These are phyloP conservation scores for Cancer borealis DNA, from an alignment of 2,888 invertebrate genomes.

Conservation along the genomic window DNA sequence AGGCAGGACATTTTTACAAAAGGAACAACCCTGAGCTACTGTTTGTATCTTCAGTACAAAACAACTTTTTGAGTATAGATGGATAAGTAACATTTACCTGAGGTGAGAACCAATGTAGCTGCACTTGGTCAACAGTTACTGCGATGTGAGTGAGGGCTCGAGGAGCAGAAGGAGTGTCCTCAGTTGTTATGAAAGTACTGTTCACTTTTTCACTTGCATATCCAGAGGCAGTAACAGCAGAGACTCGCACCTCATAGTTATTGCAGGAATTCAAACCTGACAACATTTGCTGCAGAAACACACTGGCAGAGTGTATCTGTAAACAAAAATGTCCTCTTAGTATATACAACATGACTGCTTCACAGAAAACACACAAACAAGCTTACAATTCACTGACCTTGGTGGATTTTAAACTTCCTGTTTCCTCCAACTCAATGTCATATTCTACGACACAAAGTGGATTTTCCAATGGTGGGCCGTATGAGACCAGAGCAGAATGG, in stretches of 20 bases:
- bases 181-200: conserved; percentile 51
- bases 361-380: not conserved
- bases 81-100: conserved; percentile 24
- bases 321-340: not conserved
- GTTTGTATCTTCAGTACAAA: not conserved
- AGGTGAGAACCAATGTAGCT: conserved; percentile 57
- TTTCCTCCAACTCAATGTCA: not conserved
- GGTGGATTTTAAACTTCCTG: not conserved
- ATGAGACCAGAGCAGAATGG: conserved; percentile 43
- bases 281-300: conserved; percentile 38
- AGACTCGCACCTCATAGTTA: conserved; percentile 34
- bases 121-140: not conserved
- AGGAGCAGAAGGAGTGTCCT: conserved; percentile 59
- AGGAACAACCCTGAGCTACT: not conserved
- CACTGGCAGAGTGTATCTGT: not conserved
- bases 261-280: conserved; percentile 56
- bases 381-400: not conserved
- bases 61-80: not conserved
- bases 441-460: conserved; percentile 59
- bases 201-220: not conserved
- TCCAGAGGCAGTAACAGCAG: conserved; percentile 54
- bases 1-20: not conserved
- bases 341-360: not conserved
- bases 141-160: conserved; percentile 12
- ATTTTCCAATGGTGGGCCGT: conserved; percentile 41